A percentile compares a stretch with the other conserved stretches of the same genome.
Evolutionary conservation across 2,113 vertebrate genomes (phyloP).

Genomic region (pig (Sus scrofa)): DNA sequence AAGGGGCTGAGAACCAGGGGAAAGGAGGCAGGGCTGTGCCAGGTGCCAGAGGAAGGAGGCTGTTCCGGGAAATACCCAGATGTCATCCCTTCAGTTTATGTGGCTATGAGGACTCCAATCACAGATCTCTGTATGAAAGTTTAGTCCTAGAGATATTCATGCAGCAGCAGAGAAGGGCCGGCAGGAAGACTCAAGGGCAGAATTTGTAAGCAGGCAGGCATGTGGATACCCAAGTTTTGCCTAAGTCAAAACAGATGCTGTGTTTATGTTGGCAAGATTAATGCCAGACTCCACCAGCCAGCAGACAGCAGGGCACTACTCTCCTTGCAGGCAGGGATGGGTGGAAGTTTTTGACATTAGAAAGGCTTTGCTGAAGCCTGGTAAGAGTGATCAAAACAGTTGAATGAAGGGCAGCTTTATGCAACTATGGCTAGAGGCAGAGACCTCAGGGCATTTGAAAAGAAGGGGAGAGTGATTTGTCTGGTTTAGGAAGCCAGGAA

Average conservation of each 20-base stretch:
- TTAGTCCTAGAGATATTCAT: not conserved
- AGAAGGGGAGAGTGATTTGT: not conserved
- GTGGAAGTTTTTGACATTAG: not conserved
- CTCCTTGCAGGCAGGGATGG: not conserved
- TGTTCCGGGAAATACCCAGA: not conserved
- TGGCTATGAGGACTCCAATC: not conserved
- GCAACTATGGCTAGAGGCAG: not conserved
- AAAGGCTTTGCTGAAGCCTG: not conserved
- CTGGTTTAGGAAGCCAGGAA: not conserved
- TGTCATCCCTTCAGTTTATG: not conserved
- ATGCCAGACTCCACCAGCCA: not conserved
- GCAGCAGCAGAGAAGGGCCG: not conserved
- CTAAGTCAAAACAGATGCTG: not conserved
- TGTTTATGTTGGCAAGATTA: not conserved
- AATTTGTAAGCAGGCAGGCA: not conserved
- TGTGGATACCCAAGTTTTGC: accelerated
- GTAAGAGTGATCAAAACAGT: not conserved
- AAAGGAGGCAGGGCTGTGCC: accelerated
- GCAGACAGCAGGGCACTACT: accelerated
- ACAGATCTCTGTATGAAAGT: not conserved
- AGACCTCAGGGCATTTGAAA: not conserved
- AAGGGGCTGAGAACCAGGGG: not conserved
- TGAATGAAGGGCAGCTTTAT: not conserved
- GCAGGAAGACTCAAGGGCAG: not conserved
- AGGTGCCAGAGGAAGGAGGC: not conserved